Base-by-base conservation (phyloP, 2,888 invertebrate species). In the Atethmia centrago region DNA sequence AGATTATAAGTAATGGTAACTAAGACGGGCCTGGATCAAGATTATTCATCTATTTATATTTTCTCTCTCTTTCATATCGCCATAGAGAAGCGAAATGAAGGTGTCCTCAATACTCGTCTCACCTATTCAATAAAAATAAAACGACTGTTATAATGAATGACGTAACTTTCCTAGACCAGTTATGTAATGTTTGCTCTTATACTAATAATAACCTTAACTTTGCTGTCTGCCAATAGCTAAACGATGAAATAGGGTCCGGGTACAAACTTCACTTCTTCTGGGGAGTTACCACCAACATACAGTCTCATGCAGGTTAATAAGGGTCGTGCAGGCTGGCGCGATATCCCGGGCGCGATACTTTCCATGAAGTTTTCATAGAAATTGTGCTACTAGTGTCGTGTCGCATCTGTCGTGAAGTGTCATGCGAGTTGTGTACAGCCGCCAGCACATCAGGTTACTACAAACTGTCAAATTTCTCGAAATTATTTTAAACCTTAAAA, bases 181-280 rank as follows among this genome's bases (percentile, higher is more conserved):
- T 77, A 66, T 64, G 66, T 76, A 69, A 79, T 76, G 55, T 76
- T 78, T 77, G 72, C 71, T 75, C 64, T 71, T 65, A 62, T 64
- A 71, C 65, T 12, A 69, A 36, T 77, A 76, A 75, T 77, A 76
- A 75, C 74, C 77, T 84, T 85, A 79, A 79, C 67, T 70, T 67
- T 58, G 59, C 51, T 63, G 42, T 40, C 36, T 42, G 56, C 51
- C 28, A 63, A 71, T 65, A 77, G 56, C 31, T 73, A 36, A 53
- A 67, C 51, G 58, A 67, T 63, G 21, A 47, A 68, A 62, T n/a
- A n/a, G n/a, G n/a, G 67, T 47, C 59, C n/a, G 0, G 28, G 12
- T 19, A 51, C 21, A 5, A 40, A 16, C 16, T 40, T 40, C 10
- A 42, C 12, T 19, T 12, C 3, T 36, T 36, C 36, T 3, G 36